Conservation (phyloP, 2,113 vertebrate genomes). For the Centrocercus urophasianus region DNA sequence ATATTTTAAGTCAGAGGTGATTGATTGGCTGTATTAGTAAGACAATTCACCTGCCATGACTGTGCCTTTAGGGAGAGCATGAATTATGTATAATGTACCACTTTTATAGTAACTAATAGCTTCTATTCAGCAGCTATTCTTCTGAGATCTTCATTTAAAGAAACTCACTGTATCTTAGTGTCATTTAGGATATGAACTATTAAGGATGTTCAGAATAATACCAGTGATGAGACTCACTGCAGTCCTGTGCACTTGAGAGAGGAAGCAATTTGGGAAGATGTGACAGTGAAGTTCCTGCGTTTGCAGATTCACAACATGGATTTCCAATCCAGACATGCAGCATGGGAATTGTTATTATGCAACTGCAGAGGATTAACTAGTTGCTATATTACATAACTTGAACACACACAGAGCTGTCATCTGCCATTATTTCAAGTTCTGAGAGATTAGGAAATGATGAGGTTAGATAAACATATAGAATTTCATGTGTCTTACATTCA, state of each 20-base stretch:
- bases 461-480: background rate
- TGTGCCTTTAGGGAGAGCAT: background rate
- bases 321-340: background rate
- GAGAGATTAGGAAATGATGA: background rate
- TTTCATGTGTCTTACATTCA: background rate
- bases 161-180: background rate
- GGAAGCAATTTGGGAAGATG: background rate
- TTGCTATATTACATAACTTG: background rate
- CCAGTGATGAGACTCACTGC: background rate
- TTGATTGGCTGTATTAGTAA: background rate
- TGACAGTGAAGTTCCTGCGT: background rate
- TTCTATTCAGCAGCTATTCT: background rate
- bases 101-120: background rate
- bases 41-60: background rate
- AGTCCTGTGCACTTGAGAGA: background rate
- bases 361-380: background rate
- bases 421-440: background rate
- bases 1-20: background rate
- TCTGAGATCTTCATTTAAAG: background rate
- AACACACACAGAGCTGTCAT: background rate
- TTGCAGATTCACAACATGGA: background rate
- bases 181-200: background rate
- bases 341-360: background rate
- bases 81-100: background rate
- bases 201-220: background rate